Evolutionary conservation across 2,113 vertebrate species (phyloP), one percentile per base, ranked within the genome.

Genomic region (Triplophysa rosa): DNA sequence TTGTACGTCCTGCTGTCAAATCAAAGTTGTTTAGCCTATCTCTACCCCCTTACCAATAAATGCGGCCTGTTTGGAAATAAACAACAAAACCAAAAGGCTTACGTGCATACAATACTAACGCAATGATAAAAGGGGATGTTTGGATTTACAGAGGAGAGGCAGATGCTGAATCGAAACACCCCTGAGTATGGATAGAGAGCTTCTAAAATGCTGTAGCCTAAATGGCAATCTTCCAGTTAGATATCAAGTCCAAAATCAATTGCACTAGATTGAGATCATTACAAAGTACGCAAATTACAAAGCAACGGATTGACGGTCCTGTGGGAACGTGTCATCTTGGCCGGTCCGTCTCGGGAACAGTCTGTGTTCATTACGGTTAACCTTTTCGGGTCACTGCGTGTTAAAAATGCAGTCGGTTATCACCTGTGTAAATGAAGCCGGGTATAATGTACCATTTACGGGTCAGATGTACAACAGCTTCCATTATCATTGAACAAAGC

Each of bases 1-100:
- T 45, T 49, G 21, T 79, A 66, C 67, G 80, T 84, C 80, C 75
- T 62, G 56, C 83, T 86, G 82, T 80, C 78, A 84, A 75, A 67
- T 74, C 75, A 66, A 74, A 72, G 29, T 76, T 17, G 56, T 74
- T 80, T 77, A 62, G 71, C 73, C 80, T 75, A 75, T 85, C 69
- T 78, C 37, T 58, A 77, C 73, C 45, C 42, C 49, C 37, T 54
- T 54, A 1, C 37, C n/a, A 26, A 54, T 71, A 17, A 56, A 12
- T 64, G 64, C 8, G 63, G 6, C 61, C 14, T 40, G 49, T 7
- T 45, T 69, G 21, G 42, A 79, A 75, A 69, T 37, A 49, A 42
- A 72, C 14, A 74, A 49, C 62, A 77, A 77, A 69, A 77, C 24
- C 61, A 40, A 54, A 29, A 29, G 59, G 58, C 33, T 49, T 59